Evolutionary conservation across 2,113 vertebrate species (phyloP), one percentile per base, ranked within the genome.

Genomic region (Heteronetta atricapilla): DNA sequence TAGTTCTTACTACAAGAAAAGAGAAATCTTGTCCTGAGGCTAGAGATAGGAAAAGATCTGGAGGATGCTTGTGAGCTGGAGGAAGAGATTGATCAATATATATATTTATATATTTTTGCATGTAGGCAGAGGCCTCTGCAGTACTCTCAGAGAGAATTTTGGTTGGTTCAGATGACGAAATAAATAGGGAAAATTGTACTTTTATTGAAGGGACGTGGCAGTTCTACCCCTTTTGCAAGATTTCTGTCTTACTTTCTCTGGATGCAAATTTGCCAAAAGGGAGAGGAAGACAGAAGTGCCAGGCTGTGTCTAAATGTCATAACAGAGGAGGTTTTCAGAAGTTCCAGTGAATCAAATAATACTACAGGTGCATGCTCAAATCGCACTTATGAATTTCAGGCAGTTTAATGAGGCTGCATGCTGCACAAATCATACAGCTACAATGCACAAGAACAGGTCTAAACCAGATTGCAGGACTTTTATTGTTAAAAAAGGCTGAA

Each of bases 401-500:
- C 88, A 60, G 46, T 25, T 88, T 82, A 81, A 2, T 69, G 73
- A 80, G 44, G 68, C 76, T 72, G n/a, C 11, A 5, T 25, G 72
- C 60, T 68, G 42, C 26, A 68, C 60, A 85, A 68, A 58, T 90
- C 52, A 29, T 70, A 53, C 6, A 55, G 50, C 62, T 92, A 29
- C 0, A 0, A 36, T 53, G 11, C 56, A 58, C 13, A 72, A 52
- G 44, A 58, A 36, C 62, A 69, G 59, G 38, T 82, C 73, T 83
- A 72, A 95, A 88, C 6, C 15, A 59, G 56, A 50, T 38, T 62
- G n/a, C 42, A 48, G 29, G 36, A 56, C 56, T 83, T 91, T 78
- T 93, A 23, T 40, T 91, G 56, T 77, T 93, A 46, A 77, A 95
- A 89, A 92, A 78, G 68, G 42, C 64, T 86, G 69, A 67, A 42